A percentile compares a stretch with the other conserved stretches of the same genome.
Evolutionary conservation across 92 coral and sea anemone species (phyloP).

Genomic region (Siderastrea radians): DNA sequence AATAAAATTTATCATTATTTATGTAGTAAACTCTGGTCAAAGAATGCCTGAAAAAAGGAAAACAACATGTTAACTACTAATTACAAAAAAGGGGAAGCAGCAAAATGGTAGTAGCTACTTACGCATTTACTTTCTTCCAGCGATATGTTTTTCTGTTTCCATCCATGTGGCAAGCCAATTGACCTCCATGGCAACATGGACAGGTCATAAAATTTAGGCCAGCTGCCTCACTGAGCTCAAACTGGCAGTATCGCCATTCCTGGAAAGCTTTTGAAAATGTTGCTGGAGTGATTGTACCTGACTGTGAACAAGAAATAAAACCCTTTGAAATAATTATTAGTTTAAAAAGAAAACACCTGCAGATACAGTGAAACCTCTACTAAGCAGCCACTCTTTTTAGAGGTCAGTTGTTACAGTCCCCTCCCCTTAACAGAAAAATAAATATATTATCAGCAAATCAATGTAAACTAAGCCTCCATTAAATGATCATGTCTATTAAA

Average conservation of each 20-base stretch:
- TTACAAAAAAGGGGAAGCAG: neutral
- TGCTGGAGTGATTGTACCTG: constrained; percentile 1
- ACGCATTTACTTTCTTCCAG: constrained; percentile 5
- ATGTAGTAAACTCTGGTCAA: neutral
- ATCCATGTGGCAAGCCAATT: constrained; percentile 8
- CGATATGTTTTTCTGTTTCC: constrained; percentile 1
- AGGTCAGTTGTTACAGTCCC: too few relatives aligned
- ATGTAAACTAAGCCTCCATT: too few relatives aligned
- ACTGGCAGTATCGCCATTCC: constrained; percentile 21
- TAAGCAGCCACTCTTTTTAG: too few relatives aligned
- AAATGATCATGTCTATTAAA: too few relatives aligned
- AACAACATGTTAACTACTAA: neutral
- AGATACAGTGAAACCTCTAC: neutral
- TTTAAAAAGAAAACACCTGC: neutral
- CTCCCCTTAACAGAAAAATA: too few relatives aligned
- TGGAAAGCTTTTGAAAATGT: constrained; percentile 10
- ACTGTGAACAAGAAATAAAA: neutral
- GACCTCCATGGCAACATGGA: neutral
- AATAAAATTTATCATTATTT: too few relatives aligned
- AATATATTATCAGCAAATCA: too few relatives aligned
- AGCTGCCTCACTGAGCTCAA: neutral
- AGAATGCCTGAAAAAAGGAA: neutral
- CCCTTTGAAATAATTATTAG: neutral
- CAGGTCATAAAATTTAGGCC: neutral
- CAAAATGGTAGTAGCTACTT: neutral